These are phyloP conservation scores for Dynastes hyllus DNA, from an alignment of 2,888 invertebrate species.

Conservation along the genomic window DNA sequence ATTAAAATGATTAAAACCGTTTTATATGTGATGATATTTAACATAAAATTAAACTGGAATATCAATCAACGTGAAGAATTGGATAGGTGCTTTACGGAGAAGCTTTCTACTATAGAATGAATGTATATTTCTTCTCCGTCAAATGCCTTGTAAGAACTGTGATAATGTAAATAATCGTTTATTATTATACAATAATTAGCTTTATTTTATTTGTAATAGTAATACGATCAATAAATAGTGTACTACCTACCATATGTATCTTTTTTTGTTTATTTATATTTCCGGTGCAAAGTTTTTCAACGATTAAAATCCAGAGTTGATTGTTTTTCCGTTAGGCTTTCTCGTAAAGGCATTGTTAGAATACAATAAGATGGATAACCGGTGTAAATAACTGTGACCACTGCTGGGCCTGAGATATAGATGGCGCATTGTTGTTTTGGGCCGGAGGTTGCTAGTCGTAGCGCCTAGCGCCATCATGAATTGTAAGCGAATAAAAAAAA, in stretches of 20 bases:
- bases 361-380: too few species aligned
- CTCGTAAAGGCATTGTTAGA: too few species aligned
- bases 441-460: too few species aligned
- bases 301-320: too few species aligned
- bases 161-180: slow-evolving; percentile 49
- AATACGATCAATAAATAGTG: slow-evolving; percentile 25
- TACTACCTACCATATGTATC: not conserved
- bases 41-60: not conserved
- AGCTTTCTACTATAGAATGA: not conserved
- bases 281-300: too few species aligned
- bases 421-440: too few species aligned
- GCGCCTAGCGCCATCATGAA: too few species aligned
- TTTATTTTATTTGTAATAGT: slow-evolving; percentile 46
- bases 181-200: slow-evolving; percentile 42
- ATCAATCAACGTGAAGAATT: slow-evolving; percentile 12
- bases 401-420: too few species aligned
- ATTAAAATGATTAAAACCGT: not conserved
- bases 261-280: not conserved
- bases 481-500: too few species aligned
- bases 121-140: slow-evolving; percentile 28
- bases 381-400: too few species aligned
- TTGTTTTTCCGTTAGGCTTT: too few species aligned
- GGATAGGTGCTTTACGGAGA: slow-evolving; percentile 23
- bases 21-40: slow-evolving; percentile 7
- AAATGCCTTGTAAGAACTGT: slow-evolving; percentile 45